Conservation (phyloP, 2,113 vertebrate genomes). For the Vulpes vulpes region DNA sequence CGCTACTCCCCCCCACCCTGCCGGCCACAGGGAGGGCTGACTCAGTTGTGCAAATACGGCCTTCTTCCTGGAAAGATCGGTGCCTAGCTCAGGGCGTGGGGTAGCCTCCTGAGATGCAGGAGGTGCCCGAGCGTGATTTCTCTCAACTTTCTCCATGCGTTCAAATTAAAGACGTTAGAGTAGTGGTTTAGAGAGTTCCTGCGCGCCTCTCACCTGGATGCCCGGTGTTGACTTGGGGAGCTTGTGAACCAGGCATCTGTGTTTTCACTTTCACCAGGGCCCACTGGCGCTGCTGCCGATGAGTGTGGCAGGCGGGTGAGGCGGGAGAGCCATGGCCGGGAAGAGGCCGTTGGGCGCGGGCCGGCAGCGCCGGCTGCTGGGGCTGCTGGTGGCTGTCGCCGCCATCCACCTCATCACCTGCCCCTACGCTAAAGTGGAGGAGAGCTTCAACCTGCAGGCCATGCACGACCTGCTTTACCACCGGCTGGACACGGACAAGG, state of each 20-base stretch:
- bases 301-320: rapidly evolving
- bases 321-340: constrained; percentile 87
- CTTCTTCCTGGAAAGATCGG: neutral
- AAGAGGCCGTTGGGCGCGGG: constrained; percentile 79
- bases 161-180: rapidly evolving
- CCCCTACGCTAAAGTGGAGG: constrained; percentile 97
- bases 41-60: neutral
- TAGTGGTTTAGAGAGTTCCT: rapidly evolving
- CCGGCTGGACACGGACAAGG: constrained; percentile 92
- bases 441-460: constrained; percentile 98
- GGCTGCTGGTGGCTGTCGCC: constrained; percentile 87
- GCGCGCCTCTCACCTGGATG: rapidly evolving
- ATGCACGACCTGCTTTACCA: constrained; percentile 95
- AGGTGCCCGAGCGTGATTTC: rapidly evolving
- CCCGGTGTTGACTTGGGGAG: rapidly evolving
- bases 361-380: constrained; percentile 80
- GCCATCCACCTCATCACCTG: constrained; percentile 92
- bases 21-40: neutral
- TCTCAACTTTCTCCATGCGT: neutral
- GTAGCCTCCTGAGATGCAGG: rapidly evolving
- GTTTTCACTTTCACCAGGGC: neutral
- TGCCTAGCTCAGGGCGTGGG: rapidly evolving
- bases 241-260: rapidly evolving
- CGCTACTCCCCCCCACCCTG: neutral
- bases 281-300: rapidly evolving